These are phyloP conservation scores for Dilophus febrilis DNA, from an alignment of 2,888 invertebrate genomes.

Conservation along the genomic window DNA sequence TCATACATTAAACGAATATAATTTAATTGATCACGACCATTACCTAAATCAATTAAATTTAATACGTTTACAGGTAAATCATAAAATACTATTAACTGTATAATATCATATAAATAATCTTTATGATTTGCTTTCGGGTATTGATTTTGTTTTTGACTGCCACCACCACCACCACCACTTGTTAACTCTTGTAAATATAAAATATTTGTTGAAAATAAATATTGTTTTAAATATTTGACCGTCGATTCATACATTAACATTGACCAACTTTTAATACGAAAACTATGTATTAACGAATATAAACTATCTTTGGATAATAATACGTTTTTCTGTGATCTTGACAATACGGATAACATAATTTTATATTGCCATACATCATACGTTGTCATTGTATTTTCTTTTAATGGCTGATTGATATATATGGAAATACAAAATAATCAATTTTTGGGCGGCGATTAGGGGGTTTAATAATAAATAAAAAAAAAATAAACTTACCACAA, in stretches of 20 bases:
- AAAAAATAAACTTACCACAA: slow-evolving; percentile 36
- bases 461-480: no score
- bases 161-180: no score
- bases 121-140: slow-evolving; percentile 7
- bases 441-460: no score
- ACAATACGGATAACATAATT: slow-evolving; percentile 40
- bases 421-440: no score
- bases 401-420: no score
- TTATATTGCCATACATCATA: slow-evolving; percentile 62
- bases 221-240: slow-evolving; percentile 19
- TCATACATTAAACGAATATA: slow-evolving; percentile 23
- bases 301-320: slow-evolving; percentile 24
- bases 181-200: slow-evolving; percentile 9
- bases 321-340: slow-evolving; percentile 22
- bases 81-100: slow-evolving; percentile 22
- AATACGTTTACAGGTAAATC: slow-evolving; percentile 23
- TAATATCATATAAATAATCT: slow-evolving; percentile 12
- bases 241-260: slow-evolving; percentile 12
- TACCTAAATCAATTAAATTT: slow-evolving; percentile 18
- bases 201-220: slow-evolving; percentile 13
- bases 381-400: no score
- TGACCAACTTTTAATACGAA: slow-evolving; percentile 18
- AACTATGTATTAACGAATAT: slow-evolving; percentile 21
- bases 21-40: slow-evolving; percentile 16
- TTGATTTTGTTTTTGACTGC: no score